A percentile compares a stretch with the other conserved stretches of the same genome.
Conservation (phyloP, 2,888 invertebrate species). For the Eupithecia abbreviata region DNA sequence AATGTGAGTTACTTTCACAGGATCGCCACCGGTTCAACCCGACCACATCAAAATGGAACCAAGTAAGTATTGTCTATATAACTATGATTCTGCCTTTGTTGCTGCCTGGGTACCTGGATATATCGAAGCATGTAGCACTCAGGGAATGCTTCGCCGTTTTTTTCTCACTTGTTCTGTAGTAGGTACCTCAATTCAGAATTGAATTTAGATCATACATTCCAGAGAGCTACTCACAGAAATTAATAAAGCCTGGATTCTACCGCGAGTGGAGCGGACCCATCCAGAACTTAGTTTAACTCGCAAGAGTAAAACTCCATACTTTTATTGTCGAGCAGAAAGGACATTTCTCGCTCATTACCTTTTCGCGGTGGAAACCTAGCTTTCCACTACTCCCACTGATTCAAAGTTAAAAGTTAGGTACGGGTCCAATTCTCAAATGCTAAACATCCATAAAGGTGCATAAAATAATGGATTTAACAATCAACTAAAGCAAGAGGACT, state of each 20-base stretch:
- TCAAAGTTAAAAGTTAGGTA: not conserved
- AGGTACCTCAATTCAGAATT: not conserved
- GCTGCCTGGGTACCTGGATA: not conserved
- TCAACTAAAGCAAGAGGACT: not conserved
- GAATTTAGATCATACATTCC: not conserved
- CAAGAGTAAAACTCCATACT: no score
- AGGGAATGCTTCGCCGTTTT: not conserved
- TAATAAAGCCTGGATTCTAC: no score
- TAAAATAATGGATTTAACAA: not conserved
- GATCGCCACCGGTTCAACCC: conserved; percentile 46
- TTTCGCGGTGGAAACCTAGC: no score
- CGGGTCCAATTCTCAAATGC: not conserved
- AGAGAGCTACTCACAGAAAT: not conserved
- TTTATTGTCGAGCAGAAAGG: no score
- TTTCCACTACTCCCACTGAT: not conserved
- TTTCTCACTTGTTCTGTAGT: not conserved
- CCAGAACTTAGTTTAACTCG: no score
- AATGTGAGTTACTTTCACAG: conserved; percentile 45
- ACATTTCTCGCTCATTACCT: no score
- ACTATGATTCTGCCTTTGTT: not conserved
- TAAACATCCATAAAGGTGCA: not conserved
- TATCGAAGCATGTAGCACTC: not conserved
- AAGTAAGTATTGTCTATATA: conserved; percentile 50
- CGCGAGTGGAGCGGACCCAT: no score
- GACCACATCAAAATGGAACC: conserved; percentile 71